These are phyloP conservation scores for Boloria euphrosyne DNA, from an alignment of 2,888 invertebrate species.

Conservation along the genomic window DNA sequence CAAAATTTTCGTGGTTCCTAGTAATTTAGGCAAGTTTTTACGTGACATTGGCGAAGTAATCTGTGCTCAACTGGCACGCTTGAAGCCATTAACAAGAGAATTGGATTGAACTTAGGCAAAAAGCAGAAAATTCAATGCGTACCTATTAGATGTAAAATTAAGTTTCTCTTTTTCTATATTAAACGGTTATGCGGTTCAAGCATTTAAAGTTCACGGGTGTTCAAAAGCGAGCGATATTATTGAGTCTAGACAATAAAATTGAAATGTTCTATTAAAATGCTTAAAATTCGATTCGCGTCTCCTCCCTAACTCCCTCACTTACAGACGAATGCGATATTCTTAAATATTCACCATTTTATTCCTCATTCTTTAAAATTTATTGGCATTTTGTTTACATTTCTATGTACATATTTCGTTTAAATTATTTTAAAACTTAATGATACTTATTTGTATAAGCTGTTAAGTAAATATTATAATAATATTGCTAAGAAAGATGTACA, in stretches of 20 bases:
- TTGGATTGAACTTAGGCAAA: no score
- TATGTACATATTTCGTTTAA: no score
- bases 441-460: no score
- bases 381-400: not conserved
- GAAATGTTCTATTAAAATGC: constrained; percentile 23
- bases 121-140: not conserved
- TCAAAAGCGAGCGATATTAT: constrained; percentile 15
- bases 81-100: no score
- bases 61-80: no score
- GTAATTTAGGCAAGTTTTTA: no score
- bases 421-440: no score
- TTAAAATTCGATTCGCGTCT: constrained; percentile 20
- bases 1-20: no score
- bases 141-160: not conserved
- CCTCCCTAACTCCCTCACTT: not conserved
- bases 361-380: not conserved
- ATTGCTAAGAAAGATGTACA: no score
- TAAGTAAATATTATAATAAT: no score
- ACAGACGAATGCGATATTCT: constrained; percentile 1
- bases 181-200: constrained; percentile 11
- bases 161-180: constrained; percentile 16
- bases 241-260: constrained; percentile 28
- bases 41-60: no score
- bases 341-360: not conserved
- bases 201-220: constrained; percentile 7